Evolutionary conservation across 2,113 vertebrate genomes (phyloP).

Genomic region (Hemichromis elongatus): DNA sequence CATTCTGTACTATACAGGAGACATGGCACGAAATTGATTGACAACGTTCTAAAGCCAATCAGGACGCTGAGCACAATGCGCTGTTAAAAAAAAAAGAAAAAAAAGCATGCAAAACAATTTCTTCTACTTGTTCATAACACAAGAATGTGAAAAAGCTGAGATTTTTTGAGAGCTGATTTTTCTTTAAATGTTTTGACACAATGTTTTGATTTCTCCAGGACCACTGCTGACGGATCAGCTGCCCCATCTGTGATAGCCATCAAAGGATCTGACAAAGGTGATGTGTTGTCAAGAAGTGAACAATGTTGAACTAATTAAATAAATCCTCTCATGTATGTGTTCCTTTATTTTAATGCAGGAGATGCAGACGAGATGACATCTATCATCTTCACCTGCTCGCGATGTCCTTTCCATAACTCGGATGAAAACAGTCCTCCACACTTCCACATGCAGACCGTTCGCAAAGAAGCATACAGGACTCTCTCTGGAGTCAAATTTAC

Average conservation of each 20-base stretch:
- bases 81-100: too few species aligned
- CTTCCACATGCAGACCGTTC: slow-evolving; percentile 63
- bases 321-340: not conserved
- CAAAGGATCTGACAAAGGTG: slow-evolving; percentile 48
- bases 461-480: slow-evolving; percentile 35
- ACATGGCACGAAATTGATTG: too few species aligned
- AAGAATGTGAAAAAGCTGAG: not conserved
- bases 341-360: slow-evolving; percentile 6
- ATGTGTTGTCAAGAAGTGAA: not conserved
- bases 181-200: not conserved
- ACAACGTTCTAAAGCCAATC: too few species aligned
- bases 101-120: too few species aligned
- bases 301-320: not conserved
- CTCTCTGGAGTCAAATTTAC: slow-evolving; percentile 3
- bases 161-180: too few species aligned
- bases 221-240: not conserved
- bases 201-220: slow-evolving; percentile 16
- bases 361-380: slow-evolving; percentile 27
- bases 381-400: slow-evolving; percentile 64
- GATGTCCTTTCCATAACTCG: slow-evolving; percentile 47
- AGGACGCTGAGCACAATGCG: too few species aligned
- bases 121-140: not conserved
- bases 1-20: too few species aligned
- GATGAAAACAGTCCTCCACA: slow-evolving; percentile 48
- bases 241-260: slow-evolving; percentile 44